Evolutionary conservation across 2,888 invertebrate genomes (phyloP), one percentile per base, ranked within the genome.

Genomic region (Xestoiulus laeticollis): DNA sequence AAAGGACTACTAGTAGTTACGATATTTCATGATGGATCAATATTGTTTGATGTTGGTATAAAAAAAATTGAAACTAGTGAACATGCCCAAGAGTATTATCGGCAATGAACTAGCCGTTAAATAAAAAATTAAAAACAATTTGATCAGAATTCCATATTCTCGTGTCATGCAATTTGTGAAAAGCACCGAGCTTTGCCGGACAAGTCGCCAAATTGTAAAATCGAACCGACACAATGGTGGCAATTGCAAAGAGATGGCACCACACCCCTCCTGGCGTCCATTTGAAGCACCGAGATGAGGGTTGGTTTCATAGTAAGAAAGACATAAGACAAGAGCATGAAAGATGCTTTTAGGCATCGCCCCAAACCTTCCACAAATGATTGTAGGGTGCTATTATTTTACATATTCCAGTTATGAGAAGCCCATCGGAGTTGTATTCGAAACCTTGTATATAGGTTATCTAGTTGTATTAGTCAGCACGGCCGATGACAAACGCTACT

Each of bases 321-420:
- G 10, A 78, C 78, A 59, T 10, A 1, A 78, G 68, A 68, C 4
- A 68, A 68, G 6, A 78, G 26, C 14, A 78, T 14, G 30, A 78
- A 78, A 10, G 78, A 78, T 78, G 30, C 14, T 78, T 78, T 68
- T 68, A 68, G 26, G 8, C 22, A 5, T 8, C 68, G 19, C 68
- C 6, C 68, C 68, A 68, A 68, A 68, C n/a, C 78, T 78, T 78
- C 26, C 78, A 30, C 30, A 78, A 78, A n/a, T 68, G n/a, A 78
- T 12, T 78, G 30, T 30, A 30, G 14, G 26, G 30, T 30, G 14
- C 30, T 30, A 68, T 26, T 10, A 78, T 30, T 78, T 78, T 30
- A 30, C 22, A 30, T 26, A 68, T 78, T 78, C 26, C 26, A 68
- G 22, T 22, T 8, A 68, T 68, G 68, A 68, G 22, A 22, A 68